Evolutionary conservation across 2,888 invertebrate species (phyloP).

Genomic region (Nipponacmea schrenckii): DNA sequence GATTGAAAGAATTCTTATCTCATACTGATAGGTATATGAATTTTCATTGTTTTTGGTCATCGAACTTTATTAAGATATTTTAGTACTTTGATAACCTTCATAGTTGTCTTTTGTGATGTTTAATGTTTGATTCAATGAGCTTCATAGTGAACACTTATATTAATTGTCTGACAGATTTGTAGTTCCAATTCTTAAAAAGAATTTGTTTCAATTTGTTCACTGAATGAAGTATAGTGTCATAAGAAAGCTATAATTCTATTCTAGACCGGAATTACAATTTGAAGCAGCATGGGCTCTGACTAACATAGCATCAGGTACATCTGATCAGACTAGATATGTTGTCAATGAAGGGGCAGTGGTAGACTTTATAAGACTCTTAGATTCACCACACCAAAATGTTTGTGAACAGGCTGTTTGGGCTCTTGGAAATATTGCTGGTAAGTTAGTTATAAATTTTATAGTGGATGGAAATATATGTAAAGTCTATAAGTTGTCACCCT

Average conservation of each 20-base stretch:
- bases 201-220: no score
- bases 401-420: slow-evolving; percentile 90
- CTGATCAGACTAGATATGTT: slow-evolving; percentile 88
- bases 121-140: no score
- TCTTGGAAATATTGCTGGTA: slow-evolving; percentile 94
- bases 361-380: slow-evolving; percentile 79
- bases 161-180: no score
- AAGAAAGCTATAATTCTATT: slow-evolving; percentile 14
- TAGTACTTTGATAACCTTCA: no score
- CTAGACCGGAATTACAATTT: slow-evolving; percentile 75
- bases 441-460: slow-evolving; percentile 70
- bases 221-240: no score
- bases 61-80: background rate
- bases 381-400: slow-evolving; percentile 74
- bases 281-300: slow-evolving; percentile 98
- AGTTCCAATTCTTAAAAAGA: no score
- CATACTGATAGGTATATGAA: slow-evolving; percentile 76
- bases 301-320: slow-evolving; percentile 94
- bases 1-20: slow-evolving; percentile 81
- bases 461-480: no score
- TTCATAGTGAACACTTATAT: no score
- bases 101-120: no score
- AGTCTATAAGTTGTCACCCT: no score
- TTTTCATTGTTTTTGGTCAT: background rate
- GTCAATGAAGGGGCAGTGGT: slow-evolving; percentile 88